phyloP scores from a whole-genome alignment of 2,113 vertebrate genomes.

The Hystrix cristata region DNA sequence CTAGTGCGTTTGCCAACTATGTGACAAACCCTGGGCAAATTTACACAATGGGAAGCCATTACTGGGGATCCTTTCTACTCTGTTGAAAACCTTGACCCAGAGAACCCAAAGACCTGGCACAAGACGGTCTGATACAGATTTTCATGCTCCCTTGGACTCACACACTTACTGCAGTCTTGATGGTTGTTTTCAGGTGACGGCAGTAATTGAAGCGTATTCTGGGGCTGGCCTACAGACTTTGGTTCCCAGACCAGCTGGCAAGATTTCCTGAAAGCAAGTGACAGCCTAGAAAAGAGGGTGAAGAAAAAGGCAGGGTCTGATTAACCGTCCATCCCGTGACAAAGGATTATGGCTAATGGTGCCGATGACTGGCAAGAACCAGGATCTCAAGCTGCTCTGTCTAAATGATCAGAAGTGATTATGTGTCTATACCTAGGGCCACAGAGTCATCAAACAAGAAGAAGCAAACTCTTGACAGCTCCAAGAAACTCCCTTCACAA shows the following conservation, averaged over 20 bases:
- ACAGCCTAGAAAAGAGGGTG: neutral
- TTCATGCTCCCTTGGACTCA: neutral
- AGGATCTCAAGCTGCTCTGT: neutral
- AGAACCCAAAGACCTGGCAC: neutral
- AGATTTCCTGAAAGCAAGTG: neutral
- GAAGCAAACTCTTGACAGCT: neutral
- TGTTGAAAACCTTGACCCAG: conserved; percentile 11
- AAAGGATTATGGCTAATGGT: neutral
- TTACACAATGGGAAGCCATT: neutral
- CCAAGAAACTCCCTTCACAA: neutral
- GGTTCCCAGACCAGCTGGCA: neutral
- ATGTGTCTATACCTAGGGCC: neutral
- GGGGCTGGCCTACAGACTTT: neutral
- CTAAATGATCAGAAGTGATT: neutral
- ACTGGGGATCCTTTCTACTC: neutral
- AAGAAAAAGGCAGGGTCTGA: neutral
- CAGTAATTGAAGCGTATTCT: neutral
- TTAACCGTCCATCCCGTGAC: no score
- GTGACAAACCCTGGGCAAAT: neutral
- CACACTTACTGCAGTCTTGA: neutral
- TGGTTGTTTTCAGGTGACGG: neutral
- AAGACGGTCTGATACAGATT: neutral
- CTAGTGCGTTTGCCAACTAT: neutral
- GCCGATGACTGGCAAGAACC: neutral
- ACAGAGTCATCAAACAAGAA: neutral